Conservation (phyloP, 2,113 vertebrate species). For the Cygnus buccinator region DNA sequence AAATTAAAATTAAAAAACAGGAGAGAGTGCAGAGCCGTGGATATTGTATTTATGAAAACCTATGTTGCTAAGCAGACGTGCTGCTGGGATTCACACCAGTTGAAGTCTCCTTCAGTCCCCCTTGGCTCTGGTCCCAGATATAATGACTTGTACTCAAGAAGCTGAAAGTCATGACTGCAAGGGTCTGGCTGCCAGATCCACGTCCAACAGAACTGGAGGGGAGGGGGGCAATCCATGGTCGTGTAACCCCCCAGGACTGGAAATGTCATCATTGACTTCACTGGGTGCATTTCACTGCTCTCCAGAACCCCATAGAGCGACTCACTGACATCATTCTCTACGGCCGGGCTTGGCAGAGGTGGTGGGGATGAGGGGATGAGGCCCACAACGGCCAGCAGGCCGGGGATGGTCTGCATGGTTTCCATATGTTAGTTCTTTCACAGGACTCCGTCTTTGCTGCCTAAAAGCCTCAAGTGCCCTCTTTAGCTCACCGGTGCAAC, state of each 20-base stretch:
- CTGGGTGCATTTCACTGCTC: slow-evolving; percentile 38
- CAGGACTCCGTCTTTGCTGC: background rate
- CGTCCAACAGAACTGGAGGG: background rate
- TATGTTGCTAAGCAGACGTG: slow-evolving; percentile 40
- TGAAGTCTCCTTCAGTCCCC: slow-evolving; percentile 30
- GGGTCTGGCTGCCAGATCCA: slow-evolving; percentile 41
- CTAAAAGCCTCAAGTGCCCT: slow-evolving; percentile 45
- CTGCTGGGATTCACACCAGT: slow-evolving; percentile 12
- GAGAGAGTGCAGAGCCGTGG: background rate
- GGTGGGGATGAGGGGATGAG: background rate
- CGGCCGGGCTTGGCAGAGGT: background rate
- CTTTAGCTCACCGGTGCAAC: slow-evolving; percentile 15
- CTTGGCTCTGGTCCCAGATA: slow-evolving; percentile 39
- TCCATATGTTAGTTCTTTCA: slow-evolving; percentile 30
- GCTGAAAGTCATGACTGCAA: background rate
- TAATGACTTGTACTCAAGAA: slow-evolving; percentile 25
- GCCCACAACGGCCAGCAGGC: background rate
- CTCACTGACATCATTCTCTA: slow-evolving; percentile 54
- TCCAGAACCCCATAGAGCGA: slow-evolving; percentile 37
- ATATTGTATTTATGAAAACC: slow-evolving; percentile 4
- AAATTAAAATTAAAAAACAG: background rate
- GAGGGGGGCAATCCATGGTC: background rate
- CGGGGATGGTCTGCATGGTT: background rate
- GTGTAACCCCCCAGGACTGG: background rate
- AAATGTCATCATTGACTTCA: slow-evolving; percentile 34